Percentiles rank a stretch among this genome's conserved stretches.
Evolutionary conservation across 2,797 vertebrate genomes (phyloP).

Genomic region (Xiphorhynchus erythropygius): DNA sequence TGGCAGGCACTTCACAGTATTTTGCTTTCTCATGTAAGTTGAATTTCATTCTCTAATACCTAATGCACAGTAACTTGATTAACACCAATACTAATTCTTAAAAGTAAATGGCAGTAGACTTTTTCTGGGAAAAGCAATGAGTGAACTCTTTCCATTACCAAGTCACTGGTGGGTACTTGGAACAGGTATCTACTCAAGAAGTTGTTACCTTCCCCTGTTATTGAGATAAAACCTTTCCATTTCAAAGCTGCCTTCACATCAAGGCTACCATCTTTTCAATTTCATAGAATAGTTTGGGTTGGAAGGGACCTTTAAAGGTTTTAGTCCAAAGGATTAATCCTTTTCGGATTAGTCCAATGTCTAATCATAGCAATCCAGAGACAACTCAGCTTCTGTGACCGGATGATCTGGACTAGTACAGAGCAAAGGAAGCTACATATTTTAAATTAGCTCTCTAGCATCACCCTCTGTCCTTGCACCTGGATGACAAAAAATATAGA

Average conservation of each 20-base stretch:
- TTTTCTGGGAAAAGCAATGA: neutral
- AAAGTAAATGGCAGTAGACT: neutral
- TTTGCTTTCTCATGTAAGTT: neutral
- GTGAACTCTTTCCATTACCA: neutral
- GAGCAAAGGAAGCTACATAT: neutral
- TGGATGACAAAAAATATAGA: neutral
- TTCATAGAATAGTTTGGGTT: neutral
- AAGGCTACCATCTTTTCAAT: neutral
- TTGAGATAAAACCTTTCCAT: neutral
- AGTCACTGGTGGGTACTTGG: neutral
- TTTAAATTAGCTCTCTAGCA: neutral
- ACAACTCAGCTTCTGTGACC: neutral
- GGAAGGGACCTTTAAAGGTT: neutral
- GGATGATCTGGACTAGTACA: neutral
- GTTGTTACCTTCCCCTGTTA: neutral
- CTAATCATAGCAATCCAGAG: neutral
- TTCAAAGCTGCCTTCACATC: neutral
- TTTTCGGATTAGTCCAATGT: neutral
- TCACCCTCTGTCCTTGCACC: neutral
- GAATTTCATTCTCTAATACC: neutral
- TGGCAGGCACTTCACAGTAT: neutral
- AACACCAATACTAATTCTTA: neutral
- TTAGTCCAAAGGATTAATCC: neutral
- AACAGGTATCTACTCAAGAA: neutral
- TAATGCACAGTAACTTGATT: neutral